Base-by-base conservation (phyloP, 2,888 invertebrate genomes). In the Nesidiocoris tenuis region DNA sequence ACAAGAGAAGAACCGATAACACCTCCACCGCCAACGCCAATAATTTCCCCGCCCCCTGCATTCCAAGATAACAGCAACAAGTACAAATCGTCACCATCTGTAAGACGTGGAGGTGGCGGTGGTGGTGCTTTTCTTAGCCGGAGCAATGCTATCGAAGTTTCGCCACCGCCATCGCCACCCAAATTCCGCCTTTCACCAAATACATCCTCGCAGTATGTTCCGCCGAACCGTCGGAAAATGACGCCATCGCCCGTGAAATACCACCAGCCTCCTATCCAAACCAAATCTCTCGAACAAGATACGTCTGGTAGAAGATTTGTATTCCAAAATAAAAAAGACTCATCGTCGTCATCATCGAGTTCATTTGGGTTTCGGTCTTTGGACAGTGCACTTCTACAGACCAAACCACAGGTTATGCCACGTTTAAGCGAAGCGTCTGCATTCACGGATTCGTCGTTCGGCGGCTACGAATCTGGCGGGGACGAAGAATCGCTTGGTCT, bases 1-100 rank as follows among this genome's bases (percentile, higher is more conserved):
- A 71, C 67, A 7, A 74, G 77, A n/a, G 80, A 76, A 66, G 78
- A 82, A n/a, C 82, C 82, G 1, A 84, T 85, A 67, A 88, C 89
- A 0, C 89, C 89, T 39, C 89, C 89, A 1, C 88, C 89, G n/a
- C 84, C 89, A 16, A 90, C 90, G 0, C 90, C 90, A 5, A 90
- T 90, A 77, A 87, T 90, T 64, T 90, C 90, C 17, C 90, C 90
- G 9, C 90, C 90, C 0, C 90, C 89, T 9, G 90, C 90, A 9
- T 90, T 90, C 82, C 90, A 90, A 82, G 89, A 89, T 79, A 39
- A 12, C 12, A 39, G 39, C 39, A 84, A 84, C 79, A 81, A 76
- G 23, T 64, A 61, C 56, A 70, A 65, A 55, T 17, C 39, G 5
- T 68, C 76, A 63, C 64, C 70, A 1, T 75, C 74, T 1, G 68